These are phyloP conservation scores for Copidosoma floridanum DNA, from an alignment of 1,140 invertebrate genomes.

Conservation along the genomic window DNA sequence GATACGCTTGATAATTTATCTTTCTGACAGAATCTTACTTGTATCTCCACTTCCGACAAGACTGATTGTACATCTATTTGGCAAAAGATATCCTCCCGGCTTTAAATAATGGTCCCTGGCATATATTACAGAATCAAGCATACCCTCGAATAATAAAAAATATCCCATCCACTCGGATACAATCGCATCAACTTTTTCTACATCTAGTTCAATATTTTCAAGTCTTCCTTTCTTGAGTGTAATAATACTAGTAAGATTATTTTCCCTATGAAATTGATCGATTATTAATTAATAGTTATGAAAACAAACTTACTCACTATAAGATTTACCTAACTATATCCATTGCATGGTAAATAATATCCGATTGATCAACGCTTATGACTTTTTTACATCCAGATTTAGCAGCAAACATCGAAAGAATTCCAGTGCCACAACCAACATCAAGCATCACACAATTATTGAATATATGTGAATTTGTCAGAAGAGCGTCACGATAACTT, in stretches of 20 bases:
- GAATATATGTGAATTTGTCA: slow-evolving; percentile 72
- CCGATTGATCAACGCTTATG: slow-evolving; percentile 90
- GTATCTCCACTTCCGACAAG: slow-evolving; percentile 86
- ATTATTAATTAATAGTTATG: background rate
- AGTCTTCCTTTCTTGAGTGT: slow-evolving; percentile 81
- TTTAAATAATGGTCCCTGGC: slow-evolving; percentile 91
- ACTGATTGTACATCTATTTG: slow-evolving; percentile 87
- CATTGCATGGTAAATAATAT: slow-evolving; percentile 82
- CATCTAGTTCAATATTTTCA: slow-evolving; percentile 81
- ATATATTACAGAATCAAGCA: slow-evolving; percentile 89
- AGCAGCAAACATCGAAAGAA: slow-evolving; percentile 94
- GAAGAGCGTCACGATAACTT: slow-evolving; percentile 91
- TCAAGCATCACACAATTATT: slow-evolving; percentile 85
- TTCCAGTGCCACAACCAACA: slow-evolving; percentile 95
- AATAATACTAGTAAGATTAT: slow-evolving; percentile 72
- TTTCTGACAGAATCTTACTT: slow-evolving; percentile 56
- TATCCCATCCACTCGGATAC: slow-evolving; percentile 99
- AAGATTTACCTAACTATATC: slow-evolving; percentile 73
- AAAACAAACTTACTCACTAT: slow-evolving; percentile 47
- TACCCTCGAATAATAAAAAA: slow-evolving; percentile 96
- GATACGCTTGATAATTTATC: background rate
- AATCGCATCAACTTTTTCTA: slow-evolving; percentile 90
- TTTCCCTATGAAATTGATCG: slow-evolving; percentile 60
- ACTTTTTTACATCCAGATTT: slow-evolving; percentile 91
- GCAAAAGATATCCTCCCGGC: slow-evolving; percentile 76